Evolutionary conservation across 1,140 invertebrate species (phyloP).

Genomic region (Papilio machaon): DNA sequence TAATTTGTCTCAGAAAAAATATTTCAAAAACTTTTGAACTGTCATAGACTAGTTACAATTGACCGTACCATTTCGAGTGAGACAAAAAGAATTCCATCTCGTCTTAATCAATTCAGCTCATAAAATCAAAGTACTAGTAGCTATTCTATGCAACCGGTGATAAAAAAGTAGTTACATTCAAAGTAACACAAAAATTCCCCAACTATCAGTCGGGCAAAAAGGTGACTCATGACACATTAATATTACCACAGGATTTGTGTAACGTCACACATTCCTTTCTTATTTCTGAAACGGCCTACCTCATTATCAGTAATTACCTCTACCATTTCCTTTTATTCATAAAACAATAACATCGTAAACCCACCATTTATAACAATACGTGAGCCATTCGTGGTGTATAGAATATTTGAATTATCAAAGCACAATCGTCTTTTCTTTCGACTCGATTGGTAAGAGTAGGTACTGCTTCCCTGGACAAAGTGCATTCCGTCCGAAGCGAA

Average conservation of each 20-base stretch:
- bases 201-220: background rate
- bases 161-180: background rate
- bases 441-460: background rate
- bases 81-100: too few relatives aligned
- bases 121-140: too few relatives aligned
- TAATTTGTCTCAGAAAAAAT: too few relatives aligned
- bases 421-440: background rate
- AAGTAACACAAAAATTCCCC: background rate
- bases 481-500: too few relatives aligned
- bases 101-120: too few relatives aligned
- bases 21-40: too few relatives aligned
- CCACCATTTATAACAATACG: background rate
- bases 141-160: background rate
- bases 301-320: slow-evolving; percentile 21
- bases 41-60: too few relatives aligned
- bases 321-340: background rate
- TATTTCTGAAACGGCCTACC: background rate
- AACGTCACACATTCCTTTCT: slow-evolving; percentile 6
- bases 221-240: background rate
- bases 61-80: too few relatives aligned
- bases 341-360: background rate
- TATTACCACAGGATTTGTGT: background rate
- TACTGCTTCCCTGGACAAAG: too few relatives aligned
- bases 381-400: background rate
- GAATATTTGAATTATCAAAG: background rate